These are phyloP conservation scores for Enteromius fasciolatus DNA, from an alignment of 2,797 vertebrate species.

Conservation along the genomic window DNA sequence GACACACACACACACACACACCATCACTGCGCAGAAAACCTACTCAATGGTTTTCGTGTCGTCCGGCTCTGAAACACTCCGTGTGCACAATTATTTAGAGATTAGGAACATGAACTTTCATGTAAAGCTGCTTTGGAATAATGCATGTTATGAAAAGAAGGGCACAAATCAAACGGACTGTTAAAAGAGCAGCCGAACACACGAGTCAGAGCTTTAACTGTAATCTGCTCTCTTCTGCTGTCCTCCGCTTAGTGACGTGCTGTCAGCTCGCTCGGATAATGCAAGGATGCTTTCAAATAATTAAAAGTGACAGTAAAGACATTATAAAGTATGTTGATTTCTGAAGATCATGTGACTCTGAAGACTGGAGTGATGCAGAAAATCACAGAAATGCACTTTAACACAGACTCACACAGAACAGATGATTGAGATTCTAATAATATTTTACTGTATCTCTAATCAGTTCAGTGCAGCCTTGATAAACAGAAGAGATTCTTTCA, in stretches of 20 bases:
- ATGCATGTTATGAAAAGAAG: background rate
- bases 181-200: background rate
- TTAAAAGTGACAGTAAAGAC: no score
- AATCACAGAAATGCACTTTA: no score
- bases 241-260: background rate
- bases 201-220: no score
- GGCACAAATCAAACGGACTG: background rate
- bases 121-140: background rate
- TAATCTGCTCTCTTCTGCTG: background rate
- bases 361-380: background rate
- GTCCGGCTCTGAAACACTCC: background rate
- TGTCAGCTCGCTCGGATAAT: background rate
- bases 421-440: no score
- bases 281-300: no score
- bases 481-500: no score
- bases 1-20: background rate
- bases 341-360: no score
- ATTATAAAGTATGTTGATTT: background rate
- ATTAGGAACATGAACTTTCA: background rate
- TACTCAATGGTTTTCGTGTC: no score
- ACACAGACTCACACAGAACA: no score
- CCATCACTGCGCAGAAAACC: background rate
- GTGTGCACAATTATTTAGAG: background rate
- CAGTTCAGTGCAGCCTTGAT: no score
- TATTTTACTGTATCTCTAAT: no score